Conservation (phyloP, 2,113 vertebrate species). For the Larimichthys polyactis region DNA sequence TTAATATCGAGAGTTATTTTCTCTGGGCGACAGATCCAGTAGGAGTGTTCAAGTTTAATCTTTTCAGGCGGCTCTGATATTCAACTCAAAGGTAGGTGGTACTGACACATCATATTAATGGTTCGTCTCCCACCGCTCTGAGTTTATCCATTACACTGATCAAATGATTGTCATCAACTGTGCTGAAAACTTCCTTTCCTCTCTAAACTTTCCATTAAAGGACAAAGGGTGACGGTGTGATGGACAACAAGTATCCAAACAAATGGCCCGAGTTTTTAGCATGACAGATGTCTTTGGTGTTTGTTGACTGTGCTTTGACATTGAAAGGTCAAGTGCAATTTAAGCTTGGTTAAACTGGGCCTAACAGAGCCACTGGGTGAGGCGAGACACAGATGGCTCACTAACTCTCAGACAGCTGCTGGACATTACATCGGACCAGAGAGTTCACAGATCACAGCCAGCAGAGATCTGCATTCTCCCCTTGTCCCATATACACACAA, state of each 20-base stretch:
- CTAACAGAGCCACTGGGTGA: slow-evolving; percentile 12
- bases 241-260: slow-evolving; percentile 9
- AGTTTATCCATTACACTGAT: slow-evolving; percentile 28
- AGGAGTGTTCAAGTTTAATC: slow-evolving; percentile 46
- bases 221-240: neutral
- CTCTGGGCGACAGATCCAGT: slow-evolving; percentile 19
- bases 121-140: slow-evolving; percentile 29
- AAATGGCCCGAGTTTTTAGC: neutral
- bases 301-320: slow-evolving; percentile 43
- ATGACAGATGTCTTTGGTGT: slow-evolving; percentile 37
- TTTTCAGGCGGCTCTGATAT: slow-evolving; percentile 32
- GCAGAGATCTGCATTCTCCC: neutral
- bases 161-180: slow-evolving; percentile 30
- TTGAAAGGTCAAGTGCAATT: slow-evolving; percentile 56
- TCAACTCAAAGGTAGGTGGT: slow-evolving; percentile 30
- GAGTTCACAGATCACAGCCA: slow-evolving; percentile 13
- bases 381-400: slow-evolving; percentile 58
- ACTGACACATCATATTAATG: slow-evolving; percentile 49
- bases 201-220: neutral
- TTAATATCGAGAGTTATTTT: slow-evolving; percentile 53
- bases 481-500: neutral
- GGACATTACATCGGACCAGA: slow-evolving; percentile 38
- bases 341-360: slow-evolving; percentile 40
- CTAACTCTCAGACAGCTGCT: slow-evolving; percentile 43
- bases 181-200: slow-evolving; percentile 16